phyloP scores from a whole-genome alignment of 2,113 vertebrate species.

The Zingel zingel region DNA sequence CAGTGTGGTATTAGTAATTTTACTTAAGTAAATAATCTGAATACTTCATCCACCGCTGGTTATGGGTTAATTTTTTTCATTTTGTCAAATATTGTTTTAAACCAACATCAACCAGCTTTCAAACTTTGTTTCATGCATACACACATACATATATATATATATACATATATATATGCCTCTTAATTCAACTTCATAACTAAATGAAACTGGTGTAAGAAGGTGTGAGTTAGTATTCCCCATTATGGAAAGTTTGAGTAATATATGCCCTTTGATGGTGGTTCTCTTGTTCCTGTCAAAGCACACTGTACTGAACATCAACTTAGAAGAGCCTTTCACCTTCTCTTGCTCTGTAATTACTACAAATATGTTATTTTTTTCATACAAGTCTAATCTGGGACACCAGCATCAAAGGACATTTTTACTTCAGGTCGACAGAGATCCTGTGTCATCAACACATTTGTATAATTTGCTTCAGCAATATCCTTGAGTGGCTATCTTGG shows the following conservation, averaged over 20 bases:
- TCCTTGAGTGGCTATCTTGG: conserved; percentile 38
- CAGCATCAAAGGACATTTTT: background rate
- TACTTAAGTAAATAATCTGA: too few species aligned
- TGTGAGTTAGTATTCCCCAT: background rate
- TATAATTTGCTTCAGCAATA: conserved; percentile 56
- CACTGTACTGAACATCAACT: background rate
- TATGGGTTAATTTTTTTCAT: too few species aligned
- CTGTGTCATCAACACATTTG: conserved; percentile 54
- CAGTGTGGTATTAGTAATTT: too few species aligned
- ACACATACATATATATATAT: too few species aligned
- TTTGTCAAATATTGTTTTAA: background rate
- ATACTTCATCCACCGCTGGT: too few species aligned
- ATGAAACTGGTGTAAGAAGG: background rate
- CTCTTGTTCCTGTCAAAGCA: background rate
- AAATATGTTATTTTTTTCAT: conserved; percentile 6
- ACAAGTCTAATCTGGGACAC: background rate
- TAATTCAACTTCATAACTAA: background rate
- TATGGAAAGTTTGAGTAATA: background rate
- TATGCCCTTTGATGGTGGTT: background rate
- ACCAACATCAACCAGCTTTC: background rate
- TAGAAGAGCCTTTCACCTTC: background rate
- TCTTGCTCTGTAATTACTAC: conserved; percentile 33
- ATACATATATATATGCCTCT: background rate
- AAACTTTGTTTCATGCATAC: background rate
- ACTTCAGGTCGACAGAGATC: conserved; percentile 23